These are phyloP conservation scores for Rhagoletis pomonella DNA, from an alignment of 1,140 invertebrate genomes.

Conservation along the genomic window DNA sequence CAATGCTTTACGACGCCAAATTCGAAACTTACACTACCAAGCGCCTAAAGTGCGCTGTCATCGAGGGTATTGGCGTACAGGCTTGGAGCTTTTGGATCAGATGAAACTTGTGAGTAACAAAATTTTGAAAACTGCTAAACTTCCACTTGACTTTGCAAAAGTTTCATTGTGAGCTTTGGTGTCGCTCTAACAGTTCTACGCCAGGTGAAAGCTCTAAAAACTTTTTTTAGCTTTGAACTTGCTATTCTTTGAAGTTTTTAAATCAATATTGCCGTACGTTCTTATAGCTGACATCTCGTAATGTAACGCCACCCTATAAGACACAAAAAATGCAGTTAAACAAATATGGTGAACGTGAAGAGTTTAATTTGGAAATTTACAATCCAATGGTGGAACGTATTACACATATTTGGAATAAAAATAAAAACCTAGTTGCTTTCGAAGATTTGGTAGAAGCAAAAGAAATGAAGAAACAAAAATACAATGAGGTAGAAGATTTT, in stretches of 20 bases:
- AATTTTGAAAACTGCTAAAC: background rate
- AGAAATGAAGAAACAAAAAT: constrained; percentile 59
- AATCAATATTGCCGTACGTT: background rate
- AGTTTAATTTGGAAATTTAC: constrained; percentile 86
- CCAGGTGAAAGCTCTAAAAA: background rate
- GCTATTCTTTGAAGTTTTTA: background rate
- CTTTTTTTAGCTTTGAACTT: background rate
- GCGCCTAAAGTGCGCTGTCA: constrained; percentile 64
- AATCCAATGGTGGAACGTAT: constrained; percentile 68
- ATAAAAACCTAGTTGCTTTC: constrained; percentile 61
- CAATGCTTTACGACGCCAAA: constrained; percentile 75
- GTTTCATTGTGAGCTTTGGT: no score
- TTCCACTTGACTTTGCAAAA: no score
- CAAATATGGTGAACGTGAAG: constrained; percentile 80
- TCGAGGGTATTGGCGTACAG: constrained; percentile 66
- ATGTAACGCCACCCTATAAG: constrained; percentile 64
- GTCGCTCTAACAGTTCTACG: no score
- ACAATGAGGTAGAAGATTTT: constrained; percentile 65
- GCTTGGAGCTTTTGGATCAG: constrained; percentile 63
- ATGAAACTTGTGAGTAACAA: constrained; percentile 64
- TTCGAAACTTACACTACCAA: constrained; percentile 59
- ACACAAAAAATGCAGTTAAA: constrained; percentile 82
- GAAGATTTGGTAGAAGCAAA: constrained; percentile 63
- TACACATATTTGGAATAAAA: constrained; percentile 68
- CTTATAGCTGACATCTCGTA: constrained; percentile 61